Evolutionary conservation across 1,140 invertebrate genomes (phyloP), one percentile per base, ranked within the genome.

Genomic region (Drosophila simulans): DNA sequence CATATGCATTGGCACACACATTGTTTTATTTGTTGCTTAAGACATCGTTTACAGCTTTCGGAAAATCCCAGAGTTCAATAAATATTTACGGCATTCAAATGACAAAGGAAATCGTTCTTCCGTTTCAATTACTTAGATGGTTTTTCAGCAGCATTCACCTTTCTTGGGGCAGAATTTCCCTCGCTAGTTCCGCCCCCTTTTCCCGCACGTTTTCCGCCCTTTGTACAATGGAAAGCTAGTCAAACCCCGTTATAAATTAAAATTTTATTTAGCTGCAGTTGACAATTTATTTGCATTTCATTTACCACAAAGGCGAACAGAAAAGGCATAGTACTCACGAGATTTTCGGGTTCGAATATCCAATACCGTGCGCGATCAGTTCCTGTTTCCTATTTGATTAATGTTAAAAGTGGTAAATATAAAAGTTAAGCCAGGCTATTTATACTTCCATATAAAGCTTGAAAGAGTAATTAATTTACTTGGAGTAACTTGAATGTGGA

Each of bases 261-360:
- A 86, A 81, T 86, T 86, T 86, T 86, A 86, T 86, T 86, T 86
- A 86, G 72, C 82, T 86, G 82, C 82, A 86, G 82, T 86, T 86
- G 82, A 86, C 82, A 86, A 86, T 86, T 86, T 86, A 86, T 86
- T 86, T 86, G 82, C 82, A 86, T 86, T 85, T 86, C 80, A 86
- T 86, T 86, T 86, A 78, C 82, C 77, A 86, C 82, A 81, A 81
- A 75, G 60, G 75, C 34, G 62, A 69, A 39, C 39, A 25, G 42
- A 31, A 52, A 42, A 54, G 68, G 43, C 12, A 51, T 20, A 64
- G 35, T n/a, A 17, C 57, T 12, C 2, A 15, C 7, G 7, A 22
- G 11, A 2, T 3, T 7, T 8, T 8, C 4, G 0, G n/a, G 8
- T 15, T 11, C 5, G 58, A 40, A 15, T 34, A 10, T 5, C 0